Evolutionary conservation across 2,797 vertebrate genomes (phyloP).

Genomic region (Vespertilio murinus): DNA sequence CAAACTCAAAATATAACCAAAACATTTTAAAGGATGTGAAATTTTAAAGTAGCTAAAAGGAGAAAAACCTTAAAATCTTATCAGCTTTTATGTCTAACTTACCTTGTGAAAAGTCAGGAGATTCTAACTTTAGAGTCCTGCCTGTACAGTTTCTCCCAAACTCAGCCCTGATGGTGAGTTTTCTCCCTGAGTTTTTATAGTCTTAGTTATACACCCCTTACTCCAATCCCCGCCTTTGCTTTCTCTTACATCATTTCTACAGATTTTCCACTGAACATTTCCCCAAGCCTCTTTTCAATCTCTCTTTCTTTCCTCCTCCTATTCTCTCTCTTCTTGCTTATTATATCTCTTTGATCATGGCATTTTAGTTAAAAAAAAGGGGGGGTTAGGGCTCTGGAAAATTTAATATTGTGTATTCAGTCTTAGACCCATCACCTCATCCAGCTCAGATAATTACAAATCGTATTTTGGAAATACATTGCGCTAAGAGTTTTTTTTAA

Average conservation of each 20-base stretch:
- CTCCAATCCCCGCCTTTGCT: conserved; percentile 90
- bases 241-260: conserved; percentile 93
- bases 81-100: conserved; percentile 75
- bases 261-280: conserved; percentile 90
- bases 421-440: conserved; percentile 57
- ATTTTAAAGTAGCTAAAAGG: conserved; percentile 21
- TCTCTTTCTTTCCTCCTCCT: conserved; percentile 81
- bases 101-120: conserved; percentile 82
- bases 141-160: conserved; percentile 77
- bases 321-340: conserved; percentile 62
- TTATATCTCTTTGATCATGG: conserved; percentile 78
- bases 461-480: conserved; percentile 32
- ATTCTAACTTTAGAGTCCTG: conserved; percentile 70
- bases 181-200: conserved; percentile 92
- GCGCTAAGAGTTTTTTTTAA: background rate
- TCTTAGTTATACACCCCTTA: conserved; percentile 87
- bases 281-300: conserved; percentile 83
- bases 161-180: conserved; percentile 84
- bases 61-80: background rate
- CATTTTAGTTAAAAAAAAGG: conserved; percentile 83
- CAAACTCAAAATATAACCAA: conserved; percentile 48
- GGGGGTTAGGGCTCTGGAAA: conserved; percentile 65
- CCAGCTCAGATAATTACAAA: conserved; percentile 60
- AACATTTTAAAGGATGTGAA: conserved; percentile 46
- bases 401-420: conserved; percentile 39